These are phyloP conservation scores for Leptopilina myrica DNA, from an alignment of 2,888 invertebrate species.

Conservation along the genomic window DNA sequence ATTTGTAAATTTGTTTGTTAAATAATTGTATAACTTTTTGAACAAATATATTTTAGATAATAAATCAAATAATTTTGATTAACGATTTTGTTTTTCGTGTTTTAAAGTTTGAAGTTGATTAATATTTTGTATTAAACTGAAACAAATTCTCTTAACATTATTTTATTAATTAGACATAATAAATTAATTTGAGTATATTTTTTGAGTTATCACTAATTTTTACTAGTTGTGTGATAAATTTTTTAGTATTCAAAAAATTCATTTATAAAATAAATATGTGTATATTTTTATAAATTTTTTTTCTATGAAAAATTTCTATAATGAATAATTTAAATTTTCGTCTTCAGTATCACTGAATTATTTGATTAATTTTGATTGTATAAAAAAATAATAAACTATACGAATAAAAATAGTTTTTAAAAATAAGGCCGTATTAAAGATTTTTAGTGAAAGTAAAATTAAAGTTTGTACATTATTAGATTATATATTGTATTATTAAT, in stretches of 20 bases:
- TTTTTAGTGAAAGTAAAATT: constrained; percentile 8
- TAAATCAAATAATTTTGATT: too few relatives aligned
- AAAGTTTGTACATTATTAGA: constrained; percentile 15
- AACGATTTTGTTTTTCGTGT: too few relatives aligned
- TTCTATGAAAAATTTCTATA: not conserved
- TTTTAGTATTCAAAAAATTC: not conserved
- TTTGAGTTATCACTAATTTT: too few relatives aligned
- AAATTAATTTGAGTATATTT: too few relatives aligned
- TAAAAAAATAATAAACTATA: not conserved
- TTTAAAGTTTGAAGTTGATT: too few relatives aligned
- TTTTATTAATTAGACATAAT: too few relatives aligned
- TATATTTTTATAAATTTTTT: not conserved
- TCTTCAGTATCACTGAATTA: not conserved
- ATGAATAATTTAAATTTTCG: not conserved
- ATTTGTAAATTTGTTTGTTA: too few relatives aligned
- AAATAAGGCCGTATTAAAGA: constrained; percentile 4
- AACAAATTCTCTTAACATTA: too few relatives aligned
- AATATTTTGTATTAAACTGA: too few relatives aligned
- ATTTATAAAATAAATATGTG: not conserved
- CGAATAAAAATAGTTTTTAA: not conserved
- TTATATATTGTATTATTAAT: not conserved
- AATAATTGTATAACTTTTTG: too few relatives aligned
- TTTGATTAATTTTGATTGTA: constrained; percentile 2
- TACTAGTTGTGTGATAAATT: too few relatives aligned
- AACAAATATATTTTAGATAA: too few relatives aligned